phyloP scores from a whole-genome alignment of 2,113 vertebrate genomes.

The Tichodroma muraria region DNA sequence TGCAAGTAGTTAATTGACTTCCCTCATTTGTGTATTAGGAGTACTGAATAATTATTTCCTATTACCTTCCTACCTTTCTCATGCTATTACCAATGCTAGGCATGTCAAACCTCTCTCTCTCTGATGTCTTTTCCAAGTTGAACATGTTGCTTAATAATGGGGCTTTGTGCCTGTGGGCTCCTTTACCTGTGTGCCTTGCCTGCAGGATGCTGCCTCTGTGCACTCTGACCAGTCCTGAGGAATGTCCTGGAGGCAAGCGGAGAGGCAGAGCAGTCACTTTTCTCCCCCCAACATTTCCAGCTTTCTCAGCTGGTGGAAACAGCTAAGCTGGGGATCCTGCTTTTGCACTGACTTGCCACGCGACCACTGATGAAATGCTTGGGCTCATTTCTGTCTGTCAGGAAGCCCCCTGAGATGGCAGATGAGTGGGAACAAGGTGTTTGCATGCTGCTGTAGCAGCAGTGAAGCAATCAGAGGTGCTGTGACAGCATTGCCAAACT shows the following conservation, averaged over 20 bases:
- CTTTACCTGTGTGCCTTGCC: background rate
- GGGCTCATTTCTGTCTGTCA: background rate
- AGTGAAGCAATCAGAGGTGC: background rate
- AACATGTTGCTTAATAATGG: background rate
- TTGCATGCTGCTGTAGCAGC: background rate
- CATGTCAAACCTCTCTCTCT: background rate
- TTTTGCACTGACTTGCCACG: background rate
- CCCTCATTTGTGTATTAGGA: background rate
- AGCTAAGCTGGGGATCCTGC: background rate
- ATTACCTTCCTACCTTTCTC: background rate
- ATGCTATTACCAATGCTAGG: background rate
- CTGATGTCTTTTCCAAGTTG: background rate
- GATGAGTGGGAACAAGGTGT: background rate
- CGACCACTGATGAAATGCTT: background rate
- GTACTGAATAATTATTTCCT: background rate
- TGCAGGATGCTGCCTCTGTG: background rate
- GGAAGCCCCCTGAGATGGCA: background rate
- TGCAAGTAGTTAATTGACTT: background rate
- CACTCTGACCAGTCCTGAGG: background rate
- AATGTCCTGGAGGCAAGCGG: background rate
- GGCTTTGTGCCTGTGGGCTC: background rate
- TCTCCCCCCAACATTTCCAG: background rate
- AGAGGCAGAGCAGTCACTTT: background rate
- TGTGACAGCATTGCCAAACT: background rate
- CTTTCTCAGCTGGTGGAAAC: background rate